phyloP scores from a whole-genome alignment of 2,113 vertebrate genomes.

The Piaya cayana region DNA sequence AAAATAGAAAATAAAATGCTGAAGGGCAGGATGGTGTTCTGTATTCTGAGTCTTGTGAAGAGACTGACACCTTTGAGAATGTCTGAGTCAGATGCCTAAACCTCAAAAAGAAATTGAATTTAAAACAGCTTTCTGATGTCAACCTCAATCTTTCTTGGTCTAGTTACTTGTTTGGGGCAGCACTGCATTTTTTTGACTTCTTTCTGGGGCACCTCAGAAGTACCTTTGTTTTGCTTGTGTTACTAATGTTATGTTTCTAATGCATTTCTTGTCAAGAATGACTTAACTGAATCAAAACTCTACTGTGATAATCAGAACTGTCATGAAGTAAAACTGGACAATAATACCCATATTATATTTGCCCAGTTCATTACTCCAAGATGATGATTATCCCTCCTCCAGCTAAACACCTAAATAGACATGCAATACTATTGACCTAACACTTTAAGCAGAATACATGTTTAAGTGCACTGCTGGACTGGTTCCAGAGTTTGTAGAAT shows the following conservation, averaged over 20 bases:
- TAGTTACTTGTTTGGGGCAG: background rate
- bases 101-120: background rate
- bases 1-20: background rate
- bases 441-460: background rate
- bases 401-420: background rate
- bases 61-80: background rate
- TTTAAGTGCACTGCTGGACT: background rate
- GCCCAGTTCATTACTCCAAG: background rate
- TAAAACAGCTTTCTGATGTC: background rate
- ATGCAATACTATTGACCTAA: background rate
- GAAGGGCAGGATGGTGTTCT: background rate
- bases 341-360: background rate
- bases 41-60: background rate
- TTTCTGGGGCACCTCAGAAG: background rate
- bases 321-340: background rate
- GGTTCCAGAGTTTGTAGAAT: background rate
- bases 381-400: background rate
- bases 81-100: background rate
- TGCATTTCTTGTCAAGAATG: background rate
- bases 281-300: background rate
- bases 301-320: background rate
- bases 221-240: fast-evolving
- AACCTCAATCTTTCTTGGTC: background rate
- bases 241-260: background rate
- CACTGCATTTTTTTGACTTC: background rate